These are phyloP conservation scores for Gnathonemus echidnorhynchus DNA, from an alignment of 2,113 vertebrate genomes.

Conservation along the genomic window DNA sequence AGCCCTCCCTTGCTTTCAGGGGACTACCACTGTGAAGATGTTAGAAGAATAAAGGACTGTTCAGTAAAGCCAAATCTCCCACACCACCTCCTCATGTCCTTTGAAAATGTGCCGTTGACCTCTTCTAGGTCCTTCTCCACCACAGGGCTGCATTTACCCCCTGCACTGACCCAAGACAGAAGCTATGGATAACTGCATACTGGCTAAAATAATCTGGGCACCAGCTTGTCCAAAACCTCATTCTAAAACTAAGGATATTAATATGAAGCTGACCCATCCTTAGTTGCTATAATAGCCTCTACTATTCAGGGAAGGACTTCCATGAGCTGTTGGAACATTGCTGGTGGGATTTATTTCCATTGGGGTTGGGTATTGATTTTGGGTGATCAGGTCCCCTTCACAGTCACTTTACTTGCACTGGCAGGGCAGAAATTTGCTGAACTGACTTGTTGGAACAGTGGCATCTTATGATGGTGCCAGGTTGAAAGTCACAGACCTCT, in stretches of 20 bases:
- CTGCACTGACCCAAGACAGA: no score
- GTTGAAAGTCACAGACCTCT: background rate
- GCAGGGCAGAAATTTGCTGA: no score
- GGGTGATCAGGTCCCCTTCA: background rate
- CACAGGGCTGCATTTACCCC: no score
- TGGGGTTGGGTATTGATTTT: background rate
- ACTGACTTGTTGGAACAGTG: background rate
- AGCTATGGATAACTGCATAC: no score
- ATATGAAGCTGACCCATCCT: background rate
- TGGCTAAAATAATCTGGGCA: no score
- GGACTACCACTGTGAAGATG: background rate
- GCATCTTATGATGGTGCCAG: background rate
- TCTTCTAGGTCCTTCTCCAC: no score
- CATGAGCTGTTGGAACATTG: background rate
- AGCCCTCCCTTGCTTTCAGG: no score
- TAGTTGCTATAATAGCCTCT: background rate
- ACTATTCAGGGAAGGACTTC: no score
- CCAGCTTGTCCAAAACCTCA: no score
- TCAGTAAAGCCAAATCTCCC: background rate
- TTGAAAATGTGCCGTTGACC: background rate
- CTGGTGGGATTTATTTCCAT: background rate
- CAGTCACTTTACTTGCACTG: no score
- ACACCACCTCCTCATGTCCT: background rate
- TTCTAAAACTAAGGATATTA: background rate
- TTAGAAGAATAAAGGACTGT: background rate